Evolutionary conservation across 2,113 vertebrate species (phyloP).

Genomic region (Erinaceus europaeus): DNA sequence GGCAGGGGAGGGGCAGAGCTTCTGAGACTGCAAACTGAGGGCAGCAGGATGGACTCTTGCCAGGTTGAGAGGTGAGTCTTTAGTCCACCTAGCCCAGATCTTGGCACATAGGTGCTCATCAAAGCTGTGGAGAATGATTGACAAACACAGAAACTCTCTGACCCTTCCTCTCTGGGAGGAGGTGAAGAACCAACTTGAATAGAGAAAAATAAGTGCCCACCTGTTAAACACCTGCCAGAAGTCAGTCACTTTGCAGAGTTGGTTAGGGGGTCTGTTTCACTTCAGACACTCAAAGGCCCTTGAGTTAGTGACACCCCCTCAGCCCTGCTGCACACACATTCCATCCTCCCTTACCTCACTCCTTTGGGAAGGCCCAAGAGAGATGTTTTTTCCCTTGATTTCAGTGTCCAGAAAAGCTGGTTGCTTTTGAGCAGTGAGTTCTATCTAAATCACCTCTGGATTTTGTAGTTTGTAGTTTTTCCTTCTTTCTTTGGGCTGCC

Average conservation of each 20-base stretch:
- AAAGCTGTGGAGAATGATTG: background rate
- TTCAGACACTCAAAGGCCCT: background rate
- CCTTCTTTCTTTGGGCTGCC: background rate
- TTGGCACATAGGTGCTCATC: background rate
- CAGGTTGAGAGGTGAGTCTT: background rate
- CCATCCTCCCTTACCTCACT: background rate
- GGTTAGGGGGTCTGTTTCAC: background rate
- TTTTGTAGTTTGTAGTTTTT: background rate
- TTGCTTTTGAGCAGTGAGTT: background rate
- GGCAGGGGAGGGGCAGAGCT: background rate
- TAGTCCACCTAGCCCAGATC: background rate
- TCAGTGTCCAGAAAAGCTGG: background rate
- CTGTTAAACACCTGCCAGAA: background rate
- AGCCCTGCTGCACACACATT: background rate
- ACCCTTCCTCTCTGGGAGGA: background rate
- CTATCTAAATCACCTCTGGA: background rate
- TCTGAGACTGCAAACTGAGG: conserved; percentile 4
- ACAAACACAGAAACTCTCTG: background rate
- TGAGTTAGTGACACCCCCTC: no score
- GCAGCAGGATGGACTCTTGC: background rate
- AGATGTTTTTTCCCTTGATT: background rate
- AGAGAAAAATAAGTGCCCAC: background rate
- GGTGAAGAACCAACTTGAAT: background rate
- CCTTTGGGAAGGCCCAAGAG: background rate
- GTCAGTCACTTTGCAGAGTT: background rate